phyloP scores from a whole-genome alignment of 2,888 invertebrate genomes.

The Julus scanicus region DNA sequence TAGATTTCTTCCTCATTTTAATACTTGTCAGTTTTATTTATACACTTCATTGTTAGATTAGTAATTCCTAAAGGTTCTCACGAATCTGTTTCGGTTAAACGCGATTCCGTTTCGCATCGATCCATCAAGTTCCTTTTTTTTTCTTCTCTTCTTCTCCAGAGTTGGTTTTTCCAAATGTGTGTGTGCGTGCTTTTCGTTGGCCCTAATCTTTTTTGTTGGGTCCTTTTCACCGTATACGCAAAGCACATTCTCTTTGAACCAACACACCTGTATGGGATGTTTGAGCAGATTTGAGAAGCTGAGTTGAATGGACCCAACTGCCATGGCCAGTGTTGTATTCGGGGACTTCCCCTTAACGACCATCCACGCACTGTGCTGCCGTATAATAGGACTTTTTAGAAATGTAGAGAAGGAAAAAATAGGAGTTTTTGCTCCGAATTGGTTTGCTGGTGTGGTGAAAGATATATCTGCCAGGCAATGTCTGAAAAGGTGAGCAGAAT shows the following conservation, averaged over 20 bases:
- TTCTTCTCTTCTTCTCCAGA: neutral
- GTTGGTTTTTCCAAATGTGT: neutral
- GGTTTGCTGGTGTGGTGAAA: neutral
- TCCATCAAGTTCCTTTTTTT: constrained; percentile 2
- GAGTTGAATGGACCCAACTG: constrained; percentile 17
- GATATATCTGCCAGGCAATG: neutral
- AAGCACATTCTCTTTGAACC: neutral
- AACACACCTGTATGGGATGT: constrained; percentile 5
- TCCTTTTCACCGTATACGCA: neutral
- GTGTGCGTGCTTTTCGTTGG: neutral
- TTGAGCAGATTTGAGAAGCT: constrained; percentile 11
- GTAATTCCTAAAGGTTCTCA: neutral
- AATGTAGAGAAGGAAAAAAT: neutral
- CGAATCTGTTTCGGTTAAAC: constrained; percentile 3
- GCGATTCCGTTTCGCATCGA: neutral
- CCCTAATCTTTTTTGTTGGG: constrained; percentile 9
- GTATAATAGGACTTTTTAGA: neutral
- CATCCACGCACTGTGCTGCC: neutral
- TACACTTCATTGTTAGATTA: neutral
- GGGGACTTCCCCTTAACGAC: neutral
- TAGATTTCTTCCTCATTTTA: neutral
- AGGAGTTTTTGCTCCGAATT: neutral
- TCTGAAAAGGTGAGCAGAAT: neutral
- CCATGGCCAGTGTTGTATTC: neutral
- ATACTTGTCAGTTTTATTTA: no score